Percentiles rank a stretch among this genome's conserved stretches.
Conservation (phyloP, 1,140 invertebrate genomes). For the Berghia stephanieae region DNA sequence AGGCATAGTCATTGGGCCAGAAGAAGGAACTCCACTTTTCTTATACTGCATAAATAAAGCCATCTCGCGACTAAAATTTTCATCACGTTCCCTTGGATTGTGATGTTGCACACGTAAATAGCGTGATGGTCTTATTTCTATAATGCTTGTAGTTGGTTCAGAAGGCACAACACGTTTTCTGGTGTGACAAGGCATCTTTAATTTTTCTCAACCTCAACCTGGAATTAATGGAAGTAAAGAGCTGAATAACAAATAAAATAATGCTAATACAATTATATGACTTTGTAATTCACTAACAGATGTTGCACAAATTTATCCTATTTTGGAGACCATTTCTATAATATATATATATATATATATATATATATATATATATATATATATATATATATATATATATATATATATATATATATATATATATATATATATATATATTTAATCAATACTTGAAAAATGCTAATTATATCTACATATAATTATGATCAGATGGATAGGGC, state of each 20-base stretch:
- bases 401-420: not conserved
- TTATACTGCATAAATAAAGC: constrained; percentile 40
- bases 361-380: constrained; percentile 19
- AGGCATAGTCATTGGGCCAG: constrained; percentile 31
- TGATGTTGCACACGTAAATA: constrained; percentile 50
- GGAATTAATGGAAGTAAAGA: not conserved
- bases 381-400: constrained; percentile 21
- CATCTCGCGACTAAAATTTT: constrained; percentile 52
- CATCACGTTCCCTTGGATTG: constrained; percentile 52
- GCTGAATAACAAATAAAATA: not conserved
- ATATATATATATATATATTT: not conserved
- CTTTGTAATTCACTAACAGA: not conserved
- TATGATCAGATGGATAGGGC: constrained; percentile 10
- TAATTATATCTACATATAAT: not conserved
- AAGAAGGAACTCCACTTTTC: constrained; percentile 30
- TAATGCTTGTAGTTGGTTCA: not conserved
- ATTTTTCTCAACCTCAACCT: not conserved
- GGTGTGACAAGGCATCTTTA: not conserved
- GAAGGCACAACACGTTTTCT: constrained; percentile 1
- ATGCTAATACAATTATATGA: not conserved
- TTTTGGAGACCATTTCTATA: not conserved
- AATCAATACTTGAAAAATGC: not conserved
- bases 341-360: constrained; percentile 3
- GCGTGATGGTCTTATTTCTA: constrained; percentile 30
- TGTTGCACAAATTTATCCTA: not conserved